Evolutionary conservation across 2,797 vertebrate species (phyloP), one percentile per base, ranked within the genome.

Genomic region (Staurois parvus): DNA sequence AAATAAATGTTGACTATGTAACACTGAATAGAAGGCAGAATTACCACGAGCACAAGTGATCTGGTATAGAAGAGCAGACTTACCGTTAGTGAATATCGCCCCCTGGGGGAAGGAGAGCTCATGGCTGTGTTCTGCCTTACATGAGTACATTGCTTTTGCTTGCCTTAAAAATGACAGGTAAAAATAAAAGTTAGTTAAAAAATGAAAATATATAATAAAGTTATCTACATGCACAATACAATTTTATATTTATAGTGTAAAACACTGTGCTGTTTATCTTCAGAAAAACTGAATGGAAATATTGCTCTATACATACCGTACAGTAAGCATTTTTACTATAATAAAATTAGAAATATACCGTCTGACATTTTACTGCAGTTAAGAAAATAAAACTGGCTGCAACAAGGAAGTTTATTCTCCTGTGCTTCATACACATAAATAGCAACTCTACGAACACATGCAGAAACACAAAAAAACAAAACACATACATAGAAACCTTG

Each of bases 31-130:
- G 19, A 59, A 21, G 5, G 10, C 52, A 56, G 52, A 21, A 56
- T 21, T 56, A 21, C 5, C 19, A 24, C n/a, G 19, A 56, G 52
- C 52, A 15, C 48, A 48, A 48, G 48, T 19, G 52, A 52, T 19
- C 17, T 2, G 13, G 2, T 52, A 13, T 28, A 45, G 13, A 30
- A 40, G 29, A 15, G 68, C 32, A 74, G 72, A 66, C 96, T 97
- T 89, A 99, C 97, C 97, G 1, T 98, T 98, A 82, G 95, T 95
- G 92, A 99, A 98, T 88, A 96, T 90, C 30, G 97, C 98, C 89
- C 97, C 97, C 91, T 98, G 95, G 76, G 97, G 98, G 91, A 99
- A 99, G 91, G 97, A 99, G 84, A 99, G 95, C 91, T 99, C 97
- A 11, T 99, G 96, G 90, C 96, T 98, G 89, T 99, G 97, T 87